Evolutionary conservation across 1,140 invertebrate genomes (phyloP).

Genomic region (Mamestra configurata): DNA sequence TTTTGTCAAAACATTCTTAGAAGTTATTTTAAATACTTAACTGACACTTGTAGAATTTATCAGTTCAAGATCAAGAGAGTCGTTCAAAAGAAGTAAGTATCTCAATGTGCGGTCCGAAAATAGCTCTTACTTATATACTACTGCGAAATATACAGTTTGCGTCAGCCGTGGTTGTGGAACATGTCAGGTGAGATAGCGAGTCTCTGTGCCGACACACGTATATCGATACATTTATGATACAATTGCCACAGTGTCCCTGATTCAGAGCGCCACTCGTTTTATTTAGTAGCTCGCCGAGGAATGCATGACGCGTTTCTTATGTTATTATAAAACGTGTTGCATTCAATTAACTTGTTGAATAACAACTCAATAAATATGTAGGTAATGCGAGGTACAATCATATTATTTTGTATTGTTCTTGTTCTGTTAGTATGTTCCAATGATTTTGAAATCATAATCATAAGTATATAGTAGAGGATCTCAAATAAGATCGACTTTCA

Average conservation of each 20-base stretch:
- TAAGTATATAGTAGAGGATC: no score
- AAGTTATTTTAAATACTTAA: no score
- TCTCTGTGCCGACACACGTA: background rate
- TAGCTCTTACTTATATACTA: background rate
- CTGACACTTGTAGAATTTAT: no score
- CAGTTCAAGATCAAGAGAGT: no score
- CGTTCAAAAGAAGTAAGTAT: background rate
- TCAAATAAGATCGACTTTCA: no score
- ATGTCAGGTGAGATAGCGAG: background rate
- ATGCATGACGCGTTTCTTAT: conserved; percentile 31
- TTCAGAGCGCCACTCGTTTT: background rate
- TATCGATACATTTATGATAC: conserved; percentile 2
- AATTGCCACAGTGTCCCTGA: background rate
- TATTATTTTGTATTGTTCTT: conserved; percentile 18
- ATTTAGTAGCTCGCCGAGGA: conserved; percentile 13
- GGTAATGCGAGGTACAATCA: conserved; percentile 19
- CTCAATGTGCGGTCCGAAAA: background rate
- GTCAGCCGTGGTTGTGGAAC: background rate
- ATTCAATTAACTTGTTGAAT: conserved; percentile 33
- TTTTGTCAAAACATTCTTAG: no score
- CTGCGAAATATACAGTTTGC: background rate
- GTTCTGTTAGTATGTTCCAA: background rate
- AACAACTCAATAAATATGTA: conserved; percentile 42
- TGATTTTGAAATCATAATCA: background rate
- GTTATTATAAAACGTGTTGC: conserved; percentile 29